Conservation (phyloP, 2,797 vertebrate genomes). For the Pitangus sulphuratus region DNA sequence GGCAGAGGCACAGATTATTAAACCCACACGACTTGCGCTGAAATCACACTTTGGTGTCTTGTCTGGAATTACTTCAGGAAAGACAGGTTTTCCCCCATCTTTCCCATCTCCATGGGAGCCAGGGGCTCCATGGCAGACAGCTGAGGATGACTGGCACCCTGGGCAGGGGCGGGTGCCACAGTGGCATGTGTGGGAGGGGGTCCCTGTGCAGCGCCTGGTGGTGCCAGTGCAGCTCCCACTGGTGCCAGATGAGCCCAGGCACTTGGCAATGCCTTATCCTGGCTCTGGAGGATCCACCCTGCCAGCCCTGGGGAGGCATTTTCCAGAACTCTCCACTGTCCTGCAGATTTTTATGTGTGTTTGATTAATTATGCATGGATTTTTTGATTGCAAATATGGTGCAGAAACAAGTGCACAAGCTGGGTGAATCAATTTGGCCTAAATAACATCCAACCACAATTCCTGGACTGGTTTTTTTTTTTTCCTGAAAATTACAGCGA, state of each 20-base stretch:
- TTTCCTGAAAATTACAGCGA: neutral
- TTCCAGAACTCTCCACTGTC: neutral
- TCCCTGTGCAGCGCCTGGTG: accelerated
- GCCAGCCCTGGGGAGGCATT: accelerated
- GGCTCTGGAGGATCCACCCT: neutral
- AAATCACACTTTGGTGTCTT: neutral
- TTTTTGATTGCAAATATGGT: neutral
- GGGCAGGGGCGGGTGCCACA: neutral
- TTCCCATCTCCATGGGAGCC: neutral
- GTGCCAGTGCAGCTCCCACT: neutral
- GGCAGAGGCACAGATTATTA: accelerated
- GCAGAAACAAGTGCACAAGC: neutral
- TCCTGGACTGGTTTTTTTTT: neutral
- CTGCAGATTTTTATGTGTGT: neutral
- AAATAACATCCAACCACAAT: neutral
- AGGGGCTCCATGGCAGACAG: accelerated
- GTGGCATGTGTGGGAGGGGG: neutral
- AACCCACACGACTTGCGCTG: neutral
- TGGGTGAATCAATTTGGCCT: neutral
- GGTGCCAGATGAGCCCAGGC: neutral
- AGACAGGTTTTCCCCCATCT: accelerated
- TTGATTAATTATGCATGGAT: constrained; percentile 6
- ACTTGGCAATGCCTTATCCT: accelerated
- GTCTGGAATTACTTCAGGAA: neutral
- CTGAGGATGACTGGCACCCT: accelerated